These are phyloP conservation scores for Diabrotica virgifera DNA, from an alignment of 1,140 invertebrate species.

Conservation along the genomic window DNA sequence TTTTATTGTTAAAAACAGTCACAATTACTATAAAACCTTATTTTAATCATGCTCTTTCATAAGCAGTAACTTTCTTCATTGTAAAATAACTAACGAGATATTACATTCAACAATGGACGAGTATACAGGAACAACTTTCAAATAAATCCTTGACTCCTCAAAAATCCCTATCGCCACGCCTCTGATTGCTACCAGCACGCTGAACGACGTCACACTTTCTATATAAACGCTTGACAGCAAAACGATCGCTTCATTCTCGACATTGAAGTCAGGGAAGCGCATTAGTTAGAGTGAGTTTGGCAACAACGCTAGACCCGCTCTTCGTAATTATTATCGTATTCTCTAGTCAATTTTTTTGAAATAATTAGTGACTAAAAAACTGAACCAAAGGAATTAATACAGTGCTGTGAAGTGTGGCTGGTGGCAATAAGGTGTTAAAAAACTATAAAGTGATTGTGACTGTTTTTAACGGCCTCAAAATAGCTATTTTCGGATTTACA, in stretches of 20 bases:
- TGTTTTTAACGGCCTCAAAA: slow-evolving; percentile 39
- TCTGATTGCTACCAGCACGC: slow-evolving; percentile 18
- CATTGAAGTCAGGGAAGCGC: not conserved
- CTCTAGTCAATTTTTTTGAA: slow-evolving; percentile 24
- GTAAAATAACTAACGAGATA: too few relatives aligned
- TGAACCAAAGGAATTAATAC: slow-evolving; percentile 26
- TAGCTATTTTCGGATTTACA: slow-evolving; percentile 46
- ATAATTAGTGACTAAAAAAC: slow-evolving; percentile 12
- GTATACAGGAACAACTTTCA: slow-evolving; percentile 8
- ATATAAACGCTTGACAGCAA: slow-evolving; percentile 24
- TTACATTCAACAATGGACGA: not conserved
- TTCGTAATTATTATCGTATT: slow-evolving; percentile 17
- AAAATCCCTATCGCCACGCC: slow-evolving; percentile 1
- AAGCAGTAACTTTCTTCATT: too few relatives aligned
- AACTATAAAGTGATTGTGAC: slow-evolving; percentile 6
- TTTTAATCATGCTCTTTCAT: too few relatives aligned
- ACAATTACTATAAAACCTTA: too few relatives aligned
- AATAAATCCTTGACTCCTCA: slow-evolving; percentile 11
- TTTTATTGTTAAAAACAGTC: too few relatives aligned
- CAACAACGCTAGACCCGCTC: slow-evolving; percentile 27
- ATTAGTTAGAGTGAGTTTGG: slow-evolving; percentile 29
- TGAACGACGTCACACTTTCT: slow-evolving; percentile 15
- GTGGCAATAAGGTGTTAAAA: slow-evolving; percentile 20
- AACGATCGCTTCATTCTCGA: slow-evolving; percentile 14
- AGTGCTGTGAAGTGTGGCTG: slow-evolving; percentile 16